Evolutionary conservation across 2,888 invertebrate genomes (phyloP), one percentile per base, ranked within the genome.

Genomic region (Eristalinus sepulchralis): DNA sequence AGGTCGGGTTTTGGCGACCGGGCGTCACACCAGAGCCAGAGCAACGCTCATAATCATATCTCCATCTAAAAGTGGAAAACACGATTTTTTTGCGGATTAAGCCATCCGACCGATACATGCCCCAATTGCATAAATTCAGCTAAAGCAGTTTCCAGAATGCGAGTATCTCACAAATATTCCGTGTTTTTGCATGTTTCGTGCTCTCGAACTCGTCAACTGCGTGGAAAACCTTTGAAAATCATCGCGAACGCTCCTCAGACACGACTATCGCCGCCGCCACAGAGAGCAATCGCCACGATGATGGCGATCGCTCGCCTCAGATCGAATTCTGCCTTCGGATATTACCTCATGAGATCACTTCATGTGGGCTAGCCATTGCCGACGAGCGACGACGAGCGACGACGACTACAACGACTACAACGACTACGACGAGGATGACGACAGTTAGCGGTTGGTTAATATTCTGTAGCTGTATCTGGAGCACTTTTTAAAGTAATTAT

Each of bases 401-500:
- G n/a, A 27, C 27, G 27, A 27, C 27, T 3, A 27, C 27, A 5
- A 27, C 2, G 27, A 27, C 27, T 3, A 27, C 83, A 60, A 77
- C 39, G 68, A 77, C 27, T 2, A 27, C 71, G 63, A 64, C 71
- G 84, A 86, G 78, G 86, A 86, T 86, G 86, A 86, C 86, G 86
- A 86, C 86, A 86, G 83, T 79, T 75, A 83, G 79, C 78, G 73
- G 68, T 83, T 83, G 78, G 86, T 83, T 79, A 83, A 86, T 83
- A 83, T 86, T 86, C 83, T 86, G 70, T 76, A 73, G 67, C 68
- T 86, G 83, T 75, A 86, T 86, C 87, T 87, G 80, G 87, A 87
- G 87, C 87, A 87, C 87, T 87, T 87, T 86, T 87, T 83, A 87
- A 87, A 87, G 83, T 87, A 83, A 87, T 87, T 87, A 87, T 87